These are phyloP conservation scores for Argyrosomus regius DNA, from an alignment of 2,797 vertebrate species.

Conservation along the genomic window DNA sequence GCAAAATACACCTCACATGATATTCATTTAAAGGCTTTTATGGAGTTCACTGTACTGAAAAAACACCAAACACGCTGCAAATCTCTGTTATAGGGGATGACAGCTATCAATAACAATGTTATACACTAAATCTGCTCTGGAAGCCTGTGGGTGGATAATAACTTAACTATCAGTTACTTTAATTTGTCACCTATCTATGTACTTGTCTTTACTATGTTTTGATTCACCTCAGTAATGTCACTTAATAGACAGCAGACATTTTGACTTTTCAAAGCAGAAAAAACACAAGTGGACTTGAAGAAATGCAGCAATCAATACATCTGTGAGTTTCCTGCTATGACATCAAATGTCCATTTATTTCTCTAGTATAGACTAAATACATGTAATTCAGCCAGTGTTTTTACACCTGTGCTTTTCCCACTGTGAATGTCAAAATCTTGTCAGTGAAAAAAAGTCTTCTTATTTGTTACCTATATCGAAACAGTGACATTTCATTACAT, in stretches of 20 bases:
- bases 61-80: conserved; percentile 6
- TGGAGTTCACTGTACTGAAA: conserved; percentile 4
- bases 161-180: neutral
- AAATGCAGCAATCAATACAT: too few relatives aligned
- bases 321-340: too few relatives aligned
- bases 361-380: too few relatives aligned
- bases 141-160: too few relatives aligned
- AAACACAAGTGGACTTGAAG: too few relatives aligned
- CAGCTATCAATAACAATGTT: neutral
- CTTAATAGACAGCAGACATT: too few relatives aligned
- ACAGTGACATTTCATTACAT: neutral
- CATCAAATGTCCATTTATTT: too few relatives aligned
- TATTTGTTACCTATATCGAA: neutral
- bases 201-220: neutral
- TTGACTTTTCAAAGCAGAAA: too few relatives aligned
- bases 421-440: neutral
- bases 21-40: conserved; percentile 10
- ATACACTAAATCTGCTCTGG: neutral
- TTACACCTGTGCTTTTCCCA: neutral
- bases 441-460: neutral
- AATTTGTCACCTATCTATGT: neutral
- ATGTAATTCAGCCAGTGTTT: neutral
- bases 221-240: neutral
- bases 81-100: neutral
- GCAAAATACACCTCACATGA: conserved; percentile 39